Conservation (phyloP, 2,797 vertebrate species). For the Schizopygopsis malacanthus region DNA sequence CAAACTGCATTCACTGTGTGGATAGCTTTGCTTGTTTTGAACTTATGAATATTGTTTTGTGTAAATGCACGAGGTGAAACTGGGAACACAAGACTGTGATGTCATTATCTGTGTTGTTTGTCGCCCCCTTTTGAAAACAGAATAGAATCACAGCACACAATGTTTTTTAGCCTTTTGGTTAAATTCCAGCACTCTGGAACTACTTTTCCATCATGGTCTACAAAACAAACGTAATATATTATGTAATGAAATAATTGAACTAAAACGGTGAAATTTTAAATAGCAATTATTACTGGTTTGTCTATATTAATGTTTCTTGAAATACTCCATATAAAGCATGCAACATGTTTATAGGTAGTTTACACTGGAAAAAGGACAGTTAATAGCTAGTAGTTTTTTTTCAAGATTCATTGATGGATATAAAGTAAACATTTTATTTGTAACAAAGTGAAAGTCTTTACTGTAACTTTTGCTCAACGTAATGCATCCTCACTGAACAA, state of each 20-base stretch:
- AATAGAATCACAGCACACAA: slow-evolving; percentile 38
- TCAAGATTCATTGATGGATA: background rate
- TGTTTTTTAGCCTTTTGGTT: background rate
- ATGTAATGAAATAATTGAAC: background rate
- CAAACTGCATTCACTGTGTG: background rate
- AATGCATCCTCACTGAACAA: background rate
- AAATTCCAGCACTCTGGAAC: background rate
- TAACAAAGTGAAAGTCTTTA: background rate
- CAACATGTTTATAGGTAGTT: background rate
- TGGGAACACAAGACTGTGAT: background rate
- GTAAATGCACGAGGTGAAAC: background rate
- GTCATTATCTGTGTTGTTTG: slow-evolving; percentile 30
- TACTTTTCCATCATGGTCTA: background rate
- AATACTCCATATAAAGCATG: background rate
- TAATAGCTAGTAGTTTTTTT: background rate
- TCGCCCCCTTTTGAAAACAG: slow-evolving; percentile 66
- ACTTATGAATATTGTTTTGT: background rate
- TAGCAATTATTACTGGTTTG: background rate
- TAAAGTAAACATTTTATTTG: background rate
- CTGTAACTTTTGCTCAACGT: background rate
- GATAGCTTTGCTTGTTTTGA: background rate
- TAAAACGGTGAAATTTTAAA: background rate
- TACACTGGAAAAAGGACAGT: background rate
- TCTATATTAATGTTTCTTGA: background rate
- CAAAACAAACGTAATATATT: background rate